These are phyloP conservation scores for Drosophila gunungcola DNA, from an alignment of 1,140 invertebrate genomes.

Conservation along the genomic window DNA sequence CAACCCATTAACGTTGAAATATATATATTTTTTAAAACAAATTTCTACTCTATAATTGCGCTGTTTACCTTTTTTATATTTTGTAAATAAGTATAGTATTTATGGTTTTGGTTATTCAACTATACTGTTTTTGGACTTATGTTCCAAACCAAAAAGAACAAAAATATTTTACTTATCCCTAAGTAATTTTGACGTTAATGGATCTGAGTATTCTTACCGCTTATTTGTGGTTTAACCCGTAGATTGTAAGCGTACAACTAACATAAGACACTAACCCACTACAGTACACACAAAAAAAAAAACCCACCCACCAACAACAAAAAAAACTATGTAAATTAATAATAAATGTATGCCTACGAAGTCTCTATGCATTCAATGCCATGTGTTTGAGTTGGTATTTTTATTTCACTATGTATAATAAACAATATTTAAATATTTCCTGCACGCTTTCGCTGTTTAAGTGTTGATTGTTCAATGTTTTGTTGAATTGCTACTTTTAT, in stretches of 20 bases:
- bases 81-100: too few relatives aligned
- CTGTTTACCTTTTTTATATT: too few relatives aligned
- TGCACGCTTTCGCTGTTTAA: conserved; percentile 74
- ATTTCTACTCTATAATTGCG: too few relatives aligned
- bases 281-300: conserved; percentile 25
- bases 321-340: conserved; percentile 55
- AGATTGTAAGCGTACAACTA: conserved; percentile 67
- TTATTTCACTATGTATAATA: conserved; percentile 56
- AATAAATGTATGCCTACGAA: conserved; percentile 55
- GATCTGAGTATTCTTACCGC: conserved; percentile 18
- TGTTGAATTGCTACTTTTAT: conserved; percentile 36
- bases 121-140: too few relatives aligned
- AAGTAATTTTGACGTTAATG: conserved; percentile 10
- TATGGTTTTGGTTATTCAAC: too few relatives aligned
- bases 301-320: conserved; percentile 16
- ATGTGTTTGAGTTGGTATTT: conserved; percentile 45
- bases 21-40: background rate
- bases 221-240: conserved; percentile 42
- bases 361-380: conserved; percentile 34
- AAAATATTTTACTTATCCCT: too few relatives aligned
- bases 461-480: conserved; percentile 44
- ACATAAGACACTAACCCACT: conserved; percentile 36
- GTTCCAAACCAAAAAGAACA: background rate
- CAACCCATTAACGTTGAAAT: conserved; percentile 13
- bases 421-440: conserved; percentile 48